Percentiles rank a stretch among this genome's conserved stretches.
Evolutionary conservation across 2,888 invertebrate genomes (phyloP).

Genomic region (Euclidia mi): DNA sequence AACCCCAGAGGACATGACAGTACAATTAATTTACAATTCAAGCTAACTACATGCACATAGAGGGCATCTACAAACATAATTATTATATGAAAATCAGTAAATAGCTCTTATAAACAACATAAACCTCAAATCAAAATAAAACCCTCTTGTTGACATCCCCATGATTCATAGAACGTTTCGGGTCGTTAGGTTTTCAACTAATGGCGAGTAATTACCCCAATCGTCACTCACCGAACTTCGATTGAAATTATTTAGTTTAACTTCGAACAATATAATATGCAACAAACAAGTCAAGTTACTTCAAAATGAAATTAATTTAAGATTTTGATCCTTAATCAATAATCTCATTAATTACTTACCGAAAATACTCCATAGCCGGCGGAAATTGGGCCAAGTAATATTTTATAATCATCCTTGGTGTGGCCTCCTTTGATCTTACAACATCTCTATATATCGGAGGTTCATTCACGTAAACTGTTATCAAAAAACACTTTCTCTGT

Average conservation of each 20-base stretch:
- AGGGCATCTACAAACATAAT: neutral
- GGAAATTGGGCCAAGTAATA: constrained; percentile 65
- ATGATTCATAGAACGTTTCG: constrained; percentile 26
- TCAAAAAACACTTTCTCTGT: constrained; percentile 76
- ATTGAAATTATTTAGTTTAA: constrained; percentile 30
- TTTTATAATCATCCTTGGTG: constrained; percentile 66
- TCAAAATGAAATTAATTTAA: constrained; percentile 62
- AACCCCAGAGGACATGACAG: constrained; percentile 30
- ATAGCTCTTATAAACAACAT: constrained; percentile 5
- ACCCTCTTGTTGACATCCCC: constrained; percentile 34
- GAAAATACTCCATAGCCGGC: constrained; percentile 77
- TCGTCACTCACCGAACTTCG: constrained; percentile 40
- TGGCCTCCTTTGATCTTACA: constrained; percentile 65
- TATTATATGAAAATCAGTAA: neutral
- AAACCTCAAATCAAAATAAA: constrained; percentile 9
- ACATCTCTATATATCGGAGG: constrained; percentile 65
- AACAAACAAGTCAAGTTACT: constrained; percentile 59
- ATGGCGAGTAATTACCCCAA: constrained; percentile 28
- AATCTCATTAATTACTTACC: constrained; percentile 75
- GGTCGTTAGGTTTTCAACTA: constrained; percentile 38
- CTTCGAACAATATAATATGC: constrained; percentile 38
- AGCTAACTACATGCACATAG: neutral
- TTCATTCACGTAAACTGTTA: constrained; percentile 69
- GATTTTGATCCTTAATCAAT: constrained; percentile 65
- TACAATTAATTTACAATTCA: constrained; percentile 32